Evolutionary conservation across 2,113 vertebrate genomes (phyloP).

Genomic region (Grammomys surdaster): DNA sequence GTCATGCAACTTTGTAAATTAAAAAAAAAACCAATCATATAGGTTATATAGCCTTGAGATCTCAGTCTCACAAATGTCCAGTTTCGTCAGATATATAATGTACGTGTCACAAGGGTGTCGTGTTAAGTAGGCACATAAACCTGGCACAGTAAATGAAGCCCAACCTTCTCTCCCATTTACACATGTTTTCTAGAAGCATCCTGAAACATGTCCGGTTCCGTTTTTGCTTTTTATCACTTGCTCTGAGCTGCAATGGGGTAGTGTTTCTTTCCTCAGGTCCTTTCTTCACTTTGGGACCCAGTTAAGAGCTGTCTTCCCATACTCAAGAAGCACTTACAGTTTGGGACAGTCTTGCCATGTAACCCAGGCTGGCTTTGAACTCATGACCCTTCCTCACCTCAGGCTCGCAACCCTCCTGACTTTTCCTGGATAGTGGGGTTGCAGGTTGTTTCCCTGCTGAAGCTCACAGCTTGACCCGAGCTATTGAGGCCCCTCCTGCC

Average conservation of each 20-base stretch:
- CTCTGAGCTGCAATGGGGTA: fast-evolving
- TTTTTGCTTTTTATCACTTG: background rate
- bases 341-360: background rate
- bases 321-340: background rate
- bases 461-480: background rate
- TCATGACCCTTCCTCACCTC: background rate
- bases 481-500: background rate
- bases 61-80: background rate
- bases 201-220: background rate
- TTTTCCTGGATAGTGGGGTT: background rate
- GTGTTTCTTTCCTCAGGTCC: fast-evolving
- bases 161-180: background rate
- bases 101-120: background rate
- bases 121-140: background rate
- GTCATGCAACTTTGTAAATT: background rate
- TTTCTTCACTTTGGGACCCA: background rate
- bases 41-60: background rate
- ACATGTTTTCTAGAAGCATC: no score
- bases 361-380: background rate
- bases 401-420: background rate
- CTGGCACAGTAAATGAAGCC: background rate
- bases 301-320: background rate
- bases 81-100: background rate
- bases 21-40: background rate
- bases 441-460: background rate